Evolutionary conservation across 2,113 vertebrate species (phyloP).

Genomic region (Hylia prasina): DNA sequence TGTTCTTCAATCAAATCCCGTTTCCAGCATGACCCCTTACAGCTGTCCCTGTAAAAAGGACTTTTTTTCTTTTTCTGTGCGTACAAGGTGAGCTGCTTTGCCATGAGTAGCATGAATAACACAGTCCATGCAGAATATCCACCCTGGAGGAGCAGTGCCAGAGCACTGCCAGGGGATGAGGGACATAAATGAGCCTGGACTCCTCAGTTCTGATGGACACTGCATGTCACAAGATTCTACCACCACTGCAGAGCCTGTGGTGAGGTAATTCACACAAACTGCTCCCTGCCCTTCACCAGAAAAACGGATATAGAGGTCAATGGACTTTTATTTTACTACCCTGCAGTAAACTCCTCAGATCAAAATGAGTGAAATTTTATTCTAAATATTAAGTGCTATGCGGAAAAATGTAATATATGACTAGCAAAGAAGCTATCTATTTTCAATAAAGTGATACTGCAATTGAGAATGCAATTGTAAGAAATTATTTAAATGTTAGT

Average conservation of each 20-base stretch:
- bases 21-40: not conserved
- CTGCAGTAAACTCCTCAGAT: not conserved
- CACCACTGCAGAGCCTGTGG: not conserved
- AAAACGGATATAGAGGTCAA: not conserved
- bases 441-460: not conserved
- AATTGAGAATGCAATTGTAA: not conserved
- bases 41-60: not conserved
- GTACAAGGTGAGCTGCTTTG: not conserved
- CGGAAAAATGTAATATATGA: not conserved
- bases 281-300: not conserved
- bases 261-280: not conserved
- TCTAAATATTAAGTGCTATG: not conserved
- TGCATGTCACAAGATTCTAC: not conserved
- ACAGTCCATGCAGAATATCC: not conserved
- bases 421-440: not conserved
- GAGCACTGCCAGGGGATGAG: not conserved
- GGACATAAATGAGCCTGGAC: not conserved
- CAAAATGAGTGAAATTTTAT: not conserved
- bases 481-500: slow-evolving; percentile 7
- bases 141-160: not conserved
- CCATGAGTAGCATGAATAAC: not conserved
- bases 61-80: not conserved
- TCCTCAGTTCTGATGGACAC: not conserved
- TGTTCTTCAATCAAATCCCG: not conserved
- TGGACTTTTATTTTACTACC: not conserved